Conservation (phyloP, 2,888 invertebrate species). For the Crossocerus cetratus region DNA sequence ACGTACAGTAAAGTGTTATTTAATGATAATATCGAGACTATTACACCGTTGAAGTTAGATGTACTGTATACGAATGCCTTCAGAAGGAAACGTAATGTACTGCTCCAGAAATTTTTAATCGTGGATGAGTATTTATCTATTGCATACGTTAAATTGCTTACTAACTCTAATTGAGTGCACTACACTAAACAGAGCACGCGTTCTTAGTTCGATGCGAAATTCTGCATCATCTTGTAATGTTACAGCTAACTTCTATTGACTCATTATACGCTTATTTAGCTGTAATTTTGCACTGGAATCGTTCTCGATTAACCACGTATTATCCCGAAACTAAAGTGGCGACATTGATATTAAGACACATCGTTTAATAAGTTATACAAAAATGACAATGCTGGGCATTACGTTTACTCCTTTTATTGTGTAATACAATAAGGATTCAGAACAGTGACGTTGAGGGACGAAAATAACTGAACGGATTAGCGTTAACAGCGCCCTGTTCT, state of each 20-base stretch:
- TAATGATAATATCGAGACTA: constrained; percentile 70
- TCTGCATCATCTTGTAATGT: constrained; percentile 29
- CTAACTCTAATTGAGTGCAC: constrained; percentile 9
- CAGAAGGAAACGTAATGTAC: constrained; percentile 62
- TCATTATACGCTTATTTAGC: constrained; percentile 43
- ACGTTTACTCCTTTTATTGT: constrained; percentile 55
- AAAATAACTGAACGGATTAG: constrained; percentile 49
- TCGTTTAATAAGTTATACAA: constrained; percentile 9
- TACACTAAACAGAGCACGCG: constrained; percentile 7
- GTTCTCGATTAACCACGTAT: background rate
- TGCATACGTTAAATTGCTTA: constrained; percentile 17
- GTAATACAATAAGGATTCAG: constrained; percentile 36
- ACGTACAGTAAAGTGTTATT: constrained; percentile 72
- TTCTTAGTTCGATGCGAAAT: constrained; percentile 24
- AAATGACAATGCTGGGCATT: constrained; percentile 46
- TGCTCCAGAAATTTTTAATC: constrained; percentile 26
- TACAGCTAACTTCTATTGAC: constrained; percentile 45
- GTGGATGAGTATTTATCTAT: constrained; percentile 19
- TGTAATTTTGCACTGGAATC: constrained; percentile 45
- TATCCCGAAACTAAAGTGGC: constrained; percentile 11
- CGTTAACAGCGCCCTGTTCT: constrained; percentile 48
- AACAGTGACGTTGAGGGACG: constrained; percentile 42
- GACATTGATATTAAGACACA: constrained; percentile 10
- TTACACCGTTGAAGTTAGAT: constrained; percentile 65
- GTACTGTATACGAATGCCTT: constrained; percentile 59